Base-by-base conservation (phyloP, 2,888 invertebrate genomes). In the Diogma glabrata region DNA sequence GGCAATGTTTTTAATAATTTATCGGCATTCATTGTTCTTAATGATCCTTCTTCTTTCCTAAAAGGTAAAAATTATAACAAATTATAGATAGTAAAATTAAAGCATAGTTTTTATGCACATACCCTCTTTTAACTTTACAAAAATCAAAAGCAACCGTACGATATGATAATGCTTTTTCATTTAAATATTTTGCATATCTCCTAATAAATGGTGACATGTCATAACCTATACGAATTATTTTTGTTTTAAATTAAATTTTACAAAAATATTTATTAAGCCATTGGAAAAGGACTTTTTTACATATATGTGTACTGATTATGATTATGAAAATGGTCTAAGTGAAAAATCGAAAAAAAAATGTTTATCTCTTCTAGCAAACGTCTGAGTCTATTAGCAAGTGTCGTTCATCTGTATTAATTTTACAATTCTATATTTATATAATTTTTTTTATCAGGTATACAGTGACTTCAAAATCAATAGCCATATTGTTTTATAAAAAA, bases 191-290 rank as follows among this genome's bases (percentile, higher is more conserved):
- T 67, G 97, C 95, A 75, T 99, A 99, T 61, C 96, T 83, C 68
- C 97, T 80, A 69, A 99, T 97, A 73, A 95, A 99, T 60, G 94
- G 94, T 49, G 97, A 97, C 96, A 99, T 99, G 72, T 99, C 97
- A 76, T 96, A 97, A 56, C 94, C 95, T 94, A 75, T 50, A 72
- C n/a, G n/a, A n/a, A n/a, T n/a, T n/a, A n/a, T n/a, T n/a, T n/a
- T n/a, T n/a, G n/a, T 69, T 57, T 23, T 43, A 51, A 16, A 47
- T 52, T 55, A 50, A 49, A 50, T 17, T 53, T 33, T 28, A 17
- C 57, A 52, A 50, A 51, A 60, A 33, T 56, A 49, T 46, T 54
- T 59, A n/a, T n/a, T n/a, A n/a, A n/a, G n/a, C n/a, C n/a, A n/a
- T n/a, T n/a, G n/a, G n/a, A n/a, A n/a, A n/a, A n/a, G n/a, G n/a